Evolutionary conservation across 2,797 vertebrate species (phyloP).

Genomic region (Avahi laniger): DNA sequence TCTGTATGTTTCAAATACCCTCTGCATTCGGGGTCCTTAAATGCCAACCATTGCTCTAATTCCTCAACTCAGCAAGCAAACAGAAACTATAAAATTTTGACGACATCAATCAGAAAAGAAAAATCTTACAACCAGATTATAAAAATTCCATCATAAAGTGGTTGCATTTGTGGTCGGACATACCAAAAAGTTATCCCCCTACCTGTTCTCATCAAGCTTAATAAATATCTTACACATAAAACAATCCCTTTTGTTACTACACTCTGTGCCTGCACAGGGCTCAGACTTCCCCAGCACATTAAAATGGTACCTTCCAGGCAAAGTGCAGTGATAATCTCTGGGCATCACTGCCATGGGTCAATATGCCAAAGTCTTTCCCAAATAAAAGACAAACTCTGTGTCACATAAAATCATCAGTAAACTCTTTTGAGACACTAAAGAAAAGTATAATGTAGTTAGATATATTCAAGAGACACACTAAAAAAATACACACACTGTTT

Average conservation of each 20-base stretch:
- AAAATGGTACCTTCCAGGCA: not conserved
- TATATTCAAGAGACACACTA: constrained; percentile 30
- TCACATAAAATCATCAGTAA: not conserved
- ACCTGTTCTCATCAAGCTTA: constrained; percentile 34
- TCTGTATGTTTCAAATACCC: constrained; percentile 36
- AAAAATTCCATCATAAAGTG: not conserved
- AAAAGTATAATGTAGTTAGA: constrained; percentile 10
- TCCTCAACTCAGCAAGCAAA: constrained; percentile 59
- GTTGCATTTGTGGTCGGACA: constrained; percentile 30
- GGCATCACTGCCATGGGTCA: not conserved
- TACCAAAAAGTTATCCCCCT: constrained; percentile 41
- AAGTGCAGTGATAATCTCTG: not conserved
- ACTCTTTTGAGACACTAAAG: constrained; percentile 16
- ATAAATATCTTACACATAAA: constrained; percentile 11
- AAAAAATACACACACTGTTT: constrained; percentile 5
- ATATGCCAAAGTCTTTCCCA: not conserved
- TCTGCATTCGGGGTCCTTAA: constrained; percentile 53
- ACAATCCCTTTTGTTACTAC: not conserved
- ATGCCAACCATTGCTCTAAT: constrained; percentile 49
- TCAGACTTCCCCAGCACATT: not conserved
- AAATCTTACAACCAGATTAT: constrained; percentile 45
- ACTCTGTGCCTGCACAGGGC: not conserved
- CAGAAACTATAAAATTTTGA: constrained; percentile 55
- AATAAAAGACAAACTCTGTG: not conserved
- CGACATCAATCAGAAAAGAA: constrained; percentile 56